Evolutionary conservation across 2,888 invertebrate species (phyloP).

Genomic region (Lordiphosa andalusiaca): DNA sequence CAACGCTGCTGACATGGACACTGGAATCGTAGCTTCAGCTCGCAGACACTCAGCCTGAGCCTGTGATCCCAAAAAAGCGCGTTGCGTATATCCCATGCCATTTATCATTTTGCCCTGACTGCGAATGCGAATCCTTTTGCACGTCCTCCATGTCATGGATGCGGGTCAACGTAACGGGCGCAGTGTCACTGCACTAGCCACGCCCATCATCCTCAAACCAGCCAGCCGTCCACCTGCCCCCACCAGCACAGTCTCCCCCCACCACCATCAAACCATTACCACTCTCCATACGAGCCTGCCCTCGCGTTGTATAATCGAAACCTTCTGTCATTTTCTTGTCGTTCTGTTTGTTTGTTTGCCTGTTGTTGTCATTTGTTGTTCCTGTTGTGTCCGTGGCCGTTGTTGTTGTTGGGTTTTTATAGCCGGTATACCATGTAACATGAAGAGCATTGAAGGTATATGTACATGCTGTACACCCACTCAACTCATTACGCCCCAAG

Average conservation of each 20-base stretch:
- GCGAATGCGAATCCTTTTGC: conserved; percentile 56
- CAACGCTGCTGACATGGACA: neutral
- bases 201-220: conserved; percentile 9
- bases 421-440: neutral
- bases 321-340: conserved; percentile 66
- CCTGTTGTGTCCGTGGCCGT: neutral
- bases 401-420: conserved; percentile 23
- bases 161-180: conserved; percentile 63
- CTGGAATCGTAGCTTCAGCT: neutral
- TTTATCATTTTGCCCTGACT: conserved; percentile 64
- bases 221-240: neutral
- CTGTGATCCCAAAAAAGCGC: conserved; percentile 4
- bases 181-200: conserved; percentile 61
- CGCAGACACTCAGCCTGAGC: conserved; percentile 3
- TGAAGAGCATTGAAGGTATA: too few relatives aligned
- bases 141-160: conserved; percentile 20
- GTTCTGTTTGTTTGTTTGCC: conserved; percentile 27
- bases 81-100: conserved; percentile 52
- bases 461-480: too few relatives aligned
- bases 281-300: neutral
- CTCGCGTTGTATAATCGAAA: conserved; percentile 64
- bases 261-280: conserved; percentile 10
- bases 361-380: conserved; percentile 6
- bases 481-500: too few relatives aligned
- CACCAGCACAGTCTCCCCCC: neutral